Base-by-base conservation (phyloP, 2,113 vertebrate genomes). In the Apodemus sylvaticus region DNA sequence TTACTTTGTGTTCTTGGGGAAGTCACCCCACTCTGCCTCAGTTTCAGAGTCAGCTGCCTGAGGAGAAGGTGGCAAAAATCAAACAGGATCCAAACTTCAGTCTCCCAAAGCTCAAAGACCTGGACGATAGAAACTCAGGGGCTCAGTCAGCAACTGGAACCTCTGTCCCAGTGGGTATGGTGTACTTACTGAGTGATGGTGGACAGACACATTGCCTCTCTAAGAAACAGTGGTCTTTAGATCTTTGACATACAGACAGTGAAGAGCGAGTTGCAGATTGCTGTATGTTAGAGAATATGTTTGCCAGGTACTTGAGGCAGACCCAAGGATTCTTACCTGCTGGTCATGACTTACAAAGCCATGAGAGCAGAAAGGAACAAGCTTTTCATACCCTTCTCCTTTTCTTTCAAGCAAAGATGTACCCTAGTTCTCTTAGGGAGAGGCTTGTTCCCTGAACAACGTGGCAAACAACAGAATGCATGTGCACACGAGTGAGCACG, bases 111-210 rank as follows among this genome's bases (percentile, higher is more conserved):
- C 58, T 51, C 36, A 39, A 9, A 78, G 29, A 17, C 5, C 34
- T 85, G 86, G 19, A 14, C 45, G 2, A 1, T 31, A 60, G 53
- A 73, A 48, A 4, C 4, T 0, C 0, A 66, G 66, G 14, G 16
- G 9, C 6, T 48, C 31, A 22, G 29, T 14, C 13, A 5, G 7
- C 3, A 1, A 24, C 19, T 8, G 48, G 78, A 53, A 36, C 31
- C 48, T 39, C 55, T 1, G 11, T 4, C 24, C 24, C 17, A 0
- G 5, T 1, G 51, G 0, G 5, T 3, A 31, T 7, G 1, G 20
- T 9, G 45, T 20, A 31, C 34, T 58, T 7, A 7, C 66, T 39
- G 8, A 51, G 77, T 70, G 77, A 51, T 60, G 29, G 34, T 34
- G 58, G 81, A 19, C 36, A 31, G 39, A 31, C 16, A 36, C 39